Evolutionary conservation across 2,888 invertebrate genomes (phyloP).

Genomic region (Rosalia funebris): DNA sequence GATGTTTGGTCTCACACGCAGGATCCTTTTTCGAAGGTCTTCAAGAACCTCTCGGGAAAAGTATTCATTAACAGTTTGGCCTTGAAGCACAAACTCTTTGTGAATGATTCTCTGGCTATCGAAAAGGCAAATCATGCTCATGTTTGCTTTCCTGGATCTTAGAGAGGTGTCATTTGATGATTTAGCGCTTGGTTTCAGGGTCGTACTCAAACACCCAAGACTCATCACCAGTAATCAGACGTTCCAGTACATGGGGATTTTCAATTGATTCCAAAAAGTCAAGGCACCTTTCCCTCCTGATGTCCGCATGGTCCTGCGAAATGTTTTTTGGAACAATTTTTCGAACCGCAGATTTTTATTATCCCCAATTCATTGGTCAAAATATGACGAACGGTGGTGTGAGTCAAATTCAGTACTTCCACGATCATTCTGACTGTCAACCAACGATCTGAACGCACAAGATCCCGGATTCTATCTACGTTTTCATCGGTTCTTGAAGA

Average conservation of each 20-base stretch:
- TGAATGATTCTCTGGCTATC: conserved; percentile 15
- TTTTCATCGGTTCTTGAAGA: not conserved
- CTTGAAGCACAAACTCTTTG: conserved; percentile 20
- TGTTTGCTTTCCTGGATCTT: not conserved
- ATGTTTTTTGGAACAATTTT: not conserved
- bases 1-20: conserved; percentile 12
- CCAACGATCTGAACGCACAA: not conserved
- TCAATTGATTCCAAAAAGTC: conserved; percentile 7
- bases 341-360: not conserved
- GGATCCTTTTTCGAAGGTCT: conserved; percentile 9
- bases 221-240: not conserved
- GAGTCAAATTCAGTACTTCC: not conserved
- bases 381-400: not conserved
- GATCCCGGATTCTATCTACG: not conserved
- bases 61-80: conserved; percentile 11
- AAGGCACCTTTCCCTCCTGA: not conserved
- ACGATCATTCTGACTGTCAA: not conserved
- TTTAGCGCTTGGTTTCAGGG: conserved; percentile 16
- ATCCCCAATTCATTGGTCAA: not conserved
- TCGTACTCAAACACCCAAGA: not conserved
- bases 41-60: conserved; percentile 14
- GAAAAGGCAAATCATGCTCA: conserved; percentile 20
- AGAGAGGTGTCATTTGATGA: conserved; percentile 8
- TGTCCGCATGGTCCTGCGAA: not conserved
- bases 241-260: conserved; percentile 1